Conservation (phyloP, 2,888 invertebrate genomes). For the Lepidonotus clava region DNA sequence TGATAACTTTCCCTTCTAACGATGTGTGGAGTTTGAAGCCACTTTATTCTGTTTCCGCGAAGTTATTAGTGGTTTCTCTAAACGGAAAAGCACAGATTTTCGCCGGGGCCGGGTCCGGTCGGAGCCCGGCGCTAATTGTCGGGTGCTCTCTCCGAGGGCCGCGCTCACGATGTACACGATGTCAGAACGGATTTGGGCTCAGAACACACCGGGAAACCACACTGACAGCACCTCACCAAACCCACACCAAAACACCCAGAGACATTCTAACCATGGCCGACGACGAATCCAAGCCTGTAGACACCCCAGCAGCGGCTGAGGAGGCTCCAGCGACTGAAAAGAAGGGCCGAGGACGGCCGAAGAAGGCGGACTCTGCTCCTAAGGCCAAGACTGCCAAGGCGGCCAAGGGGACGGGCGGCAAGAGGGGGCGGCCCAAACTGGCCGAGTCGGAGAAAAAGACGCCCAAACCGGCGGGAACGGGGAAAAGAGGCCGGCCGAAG, state of each 20-base stretch:
- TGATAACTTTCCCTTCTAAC: neutral
- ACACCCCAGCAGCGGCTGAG: neutral
- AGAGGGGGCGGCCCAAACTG: neutral
- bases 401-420: neutral
- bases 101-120: neutral
- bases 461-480: neutral
- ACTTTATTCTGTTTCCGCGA: neutral
- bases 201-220: neutral
- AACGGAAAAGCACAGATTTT: constrained; percentile 35
- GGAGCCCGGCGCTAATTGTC: neutral
- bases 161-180: neutral
- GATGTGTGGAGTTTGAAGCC: neutral
- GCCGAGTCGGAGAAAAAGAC: constrained; percentile 13
- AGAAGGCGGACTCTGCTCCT: neutral
- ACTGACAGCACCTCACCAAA: neutral
- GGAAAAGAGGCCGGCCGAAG: neutral
- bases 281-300: neutral
- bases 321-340: neutral
- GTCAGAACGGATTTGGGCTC: too few relatives aligned
- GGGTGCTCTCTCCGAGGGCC: constrained; percentile 38
- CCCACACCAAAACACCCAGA: neutral
- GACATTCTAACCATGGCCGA: constrained; percentile 27
- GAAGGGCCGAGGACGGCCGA: constrained; percentile 37
- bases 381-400: neutral
- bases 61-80: neutral